Base-by-base conservation (phyloP, 2,113 vertebrate genomes). In the Meles meles region DNA sequence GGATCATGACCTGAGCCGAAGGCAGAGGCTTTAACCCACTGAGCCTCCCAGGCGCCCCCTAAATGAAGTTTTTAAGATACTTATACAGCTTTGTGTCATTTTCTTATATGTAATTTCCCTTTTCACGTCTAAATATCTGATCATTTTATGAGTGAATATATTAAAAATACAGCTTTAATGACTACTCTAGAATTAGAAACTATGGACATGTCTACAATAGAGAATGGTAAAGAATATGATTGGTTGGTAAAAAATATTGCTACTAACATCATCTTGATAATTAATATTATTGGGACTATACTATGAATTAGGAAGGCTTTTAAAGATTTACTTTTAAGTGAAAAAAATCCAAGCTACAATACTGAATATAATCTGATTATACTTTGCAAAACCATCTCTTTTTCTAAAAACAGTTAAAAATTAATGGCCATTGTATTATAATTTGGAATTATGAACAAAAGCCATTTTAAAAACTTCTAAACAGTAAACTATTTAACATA, bases 61-160 rank as follows among this genome's bases (percentile, higher is more conserved):
- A 91, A 82, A 44, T 82, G 49, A 93, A 57, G 27, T 76, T 49
- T 76, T 86, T 79, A 20, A 91, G 21, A 37, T 67, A 61, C 29
- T 72, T 34, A 82, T 5, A 93, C 13, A 65, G 52, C 2, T 83
- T n/a, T 77, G 37, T 91, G 27, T 37, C 12, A 10, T 63, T 87
- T 83, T 61, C 42, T 94, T 89, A 44, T 49, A 65, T 29, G 20
- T 55, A 76, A 83, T 83, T 59, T 27, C 57, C 34, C 14, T 71
- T 77, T 90, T 77, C 25, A 87, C 42, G 87, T 95, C 79, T 27
- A 93, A 90, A 59, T 88, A 84, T 57, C 27, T 88, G 81, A 79
- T 71, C 8, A 39, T 39, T 95, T 34, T 65, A 72, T 49, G 52
- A 91, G 71, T 88, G 25, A 71, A 88, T 47, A 27, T 37, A 89